Base-by-base conservation (phyloP, 2,888 invertebrate species). In the Trypoxylon attenuatum region DNA sequence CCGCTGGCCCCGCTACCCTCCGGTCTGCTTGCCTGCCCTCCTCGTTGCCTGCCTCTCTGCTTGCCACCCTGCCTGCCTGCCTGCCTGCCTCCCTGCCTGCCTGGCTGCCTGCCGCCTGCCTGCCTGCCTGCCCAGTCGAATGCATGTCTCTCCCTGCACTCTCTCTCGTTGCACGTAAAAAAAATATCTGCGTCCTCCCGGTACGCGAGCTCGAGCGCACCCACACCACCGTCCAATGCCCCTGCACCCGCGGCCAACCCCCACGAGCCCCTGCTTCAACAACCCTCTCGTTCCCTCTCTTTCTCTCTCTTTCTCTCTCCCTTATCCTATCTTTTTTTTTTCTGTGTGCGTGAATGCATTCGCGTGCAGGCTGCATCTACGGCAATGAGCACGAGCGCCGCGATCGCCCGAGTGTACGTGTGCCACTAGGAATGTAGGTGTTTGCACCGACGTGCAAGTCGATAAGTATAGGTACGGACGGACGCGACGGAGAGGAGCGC, bases 131-230 rank as follows among this genome's bases (percentile, higher is more conserved):
- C 62, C 71, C 76, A 71, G 76, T 76, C 76, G 76, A 76, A 76
- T 76, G 76, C 76, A 76, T 76, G 76, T 76, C 81, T 77, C 82
- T 80, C 76, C 76, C 73, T 73, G 71, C 73, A 65, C 73, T 71
- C 69, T 68, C 73, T 71, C 76, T 69, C 71, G 67, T 72, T 69
- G 73, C 69, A 69, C 74, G 73, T 73, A 74, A 76, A 75, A 76
- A 72, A 76, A 76, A 76, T 73, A 76, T 76, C 76, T 73, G 67
- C 76, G 76, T 76, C 69, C 76, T 69, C 73, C 68, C 65, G 69
- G 59, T 47, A 57, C 51, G 55, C 52, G 66, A 63, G 74, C 65
- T 59, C n/a, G 13, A 10, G n/a, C 33, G 33, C 33, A 33, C 33
- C 33, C 71, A 62, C 57, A 60, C 69, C 52, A 71, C 64, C 53